Percentiles rank a stretch among this genome's conserved stretches.
phyloP scores from a whole-genome alignment of 2,888 invertebrate species.

The Perizoma affinitatum region DNA sequence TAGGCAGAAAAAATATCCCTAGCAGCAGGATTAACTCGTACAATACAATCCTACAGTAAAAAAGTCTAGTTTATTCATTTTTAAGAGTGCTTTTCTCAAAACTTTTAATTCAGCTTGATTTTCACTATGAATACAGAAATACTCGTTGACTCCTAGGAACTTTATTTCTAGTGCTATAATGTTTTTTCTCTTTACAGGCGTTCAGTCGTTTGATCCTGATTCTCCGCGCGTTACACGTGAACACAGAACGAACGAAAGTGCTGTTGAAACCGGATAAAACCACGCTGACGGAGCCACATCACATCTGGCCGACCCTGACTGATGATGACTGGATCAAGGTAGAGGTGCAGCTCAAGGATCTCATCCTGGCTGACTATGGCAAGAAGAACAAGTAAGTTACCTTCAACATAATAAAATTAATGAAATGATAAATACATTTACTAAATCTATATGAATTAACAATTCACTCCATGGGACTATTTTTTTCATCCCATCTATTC shows the following conservation, averaged over 20 bases:
- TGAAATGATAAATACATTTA: no score
- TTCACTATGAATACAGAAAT: no score
- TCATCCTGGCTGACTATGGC: constrained; percentile 99
- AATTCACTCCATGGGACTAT: no score
- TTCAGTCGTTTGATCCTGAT: constrained; percentile 99
- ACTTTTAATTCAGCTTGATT: no score
- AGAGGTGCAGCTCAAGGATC: constrained; percentile 98
- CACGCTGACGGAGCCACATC: constrained; percentile 99
- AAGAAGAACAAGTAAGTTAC: constrained; percentile 97
- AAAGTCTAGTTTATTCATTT: no score
- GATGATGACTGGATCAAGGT: constrained; percentile 99
- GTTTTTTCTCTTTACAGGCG: constrained; percentile 81
- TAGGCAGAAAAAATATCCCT: no score
- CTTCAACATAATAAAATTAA: no score
- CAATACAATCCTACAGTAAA: no score
- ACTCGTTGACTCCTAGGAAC: neutral
- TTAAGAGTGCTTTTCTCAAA: no score
- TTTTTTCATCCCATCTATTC: no score
- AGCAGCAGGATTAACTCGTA: no score
- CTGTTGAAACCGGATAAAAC: constrained; percentile 99
- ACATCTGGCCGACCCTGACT: constrained; percentile 99
- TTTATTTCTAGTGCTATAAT: neutral
- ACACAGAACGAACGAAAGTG: constrained; percentile 99
- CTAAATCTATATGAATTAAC: no score
- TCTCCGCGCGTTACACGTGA: constrained; percentile 97